These are phyloP conservation scores for Papilio dardanus DNA, from an alignment of 1,140 invertebrate species.

Conservation along the genomic window DNA sequence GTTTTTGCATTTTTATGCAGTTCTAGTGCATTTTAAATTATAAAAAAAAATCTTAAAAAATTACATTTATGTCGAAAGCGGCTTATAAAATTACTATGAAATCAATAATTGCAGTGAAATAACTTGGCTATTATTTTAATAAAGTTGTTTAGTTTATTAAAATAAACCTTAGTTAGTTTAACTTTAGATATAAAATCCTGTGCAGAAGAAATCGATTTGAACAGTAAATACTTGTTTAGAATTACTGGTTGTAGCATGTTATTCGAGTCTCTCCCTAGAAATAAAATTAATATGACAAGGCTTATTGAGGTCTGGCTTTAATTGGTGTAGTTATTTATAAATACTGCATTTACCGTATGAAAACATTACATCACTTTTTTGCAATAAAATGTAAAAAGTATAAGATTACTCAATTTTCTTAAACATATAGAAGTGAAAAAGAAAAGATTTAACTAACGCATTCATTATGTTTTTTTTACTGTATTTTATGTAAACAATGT, in stretches of 20 bases:
- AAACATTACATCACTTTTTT: background rate
- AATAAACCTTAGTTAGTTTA: background rate
- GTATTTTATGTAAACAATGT: too few species aligned
- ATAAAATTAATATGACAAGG: conserved; percentile 28
- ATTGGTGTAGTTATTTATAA: background rate
- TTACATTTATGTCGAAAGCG: background rate
- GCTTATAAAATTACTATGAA: conserved; percentile 1
- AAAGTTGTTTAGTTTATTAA: background rate
- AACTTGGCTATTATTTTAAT: conserved; percentile 6
- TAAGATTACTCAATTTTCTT: too few species aligned
- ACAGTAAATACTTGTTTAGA: conserved; percentile 2
- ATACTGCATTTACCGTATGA: background rate
- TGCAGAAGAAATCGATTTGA: background rate
- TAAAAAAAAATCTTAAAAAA: background rate
- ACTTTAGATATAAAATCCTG: background rate
- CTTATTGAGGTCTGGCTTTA: conserved; percentile 11
- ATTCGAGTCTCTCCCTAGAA: background rate
- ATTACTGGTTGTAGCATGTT: conserved; percentile 9
- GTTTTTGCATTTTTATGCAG: too few species aligned
- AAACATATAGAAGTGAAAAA: too few species aligned
- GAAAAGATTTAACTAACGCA: too few species aligned
- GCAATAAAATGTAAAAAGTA: too few species aligned
- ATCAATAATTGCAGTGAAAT: conserved; percentile 18
- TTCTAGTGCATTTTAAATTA: too few species aligned
- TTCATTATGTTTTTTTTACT: too few species aligned